Conservation (phyloP, 2,888 invertebrate species). For the Acrocyrtus sp. region DNA sequence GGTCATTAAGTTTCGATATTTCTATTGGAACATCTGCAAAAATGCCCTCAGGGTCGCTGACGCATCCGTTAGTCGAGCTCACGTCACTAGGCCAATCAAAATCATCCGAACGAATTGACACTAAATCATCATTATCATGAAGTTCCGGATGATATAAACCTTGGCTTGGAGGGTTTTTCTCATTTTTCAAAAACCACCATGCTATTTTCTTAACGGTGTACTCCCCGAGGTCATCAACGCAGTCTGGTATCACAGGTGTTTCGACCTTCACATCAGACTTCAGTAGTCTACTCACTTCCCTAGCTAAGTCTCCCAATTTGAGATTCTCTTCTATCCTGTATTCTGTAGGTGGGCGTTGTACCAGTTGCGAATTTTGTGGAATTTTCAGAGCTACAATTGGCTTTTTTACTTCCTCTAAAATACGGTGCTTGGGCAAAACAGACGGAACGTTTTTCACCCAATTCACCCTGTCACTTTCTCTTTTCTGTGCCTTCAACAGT, state of each 20-base stretch:
- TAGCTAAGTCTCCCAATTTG: conserved; percentile 30
- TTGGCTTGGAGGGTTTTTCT: conserved; percentile 33
- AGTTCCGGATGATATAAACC: conserved; percentile 39
- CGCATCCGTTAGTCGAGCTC: conserved; percentile 43
- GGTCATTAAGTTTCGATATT: conserved; percentile 18
- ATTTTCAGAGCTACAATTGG: conserved; percentile 45
- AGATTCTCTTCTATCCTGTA: conserved; percentile 18
- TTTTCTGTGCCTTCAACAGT: conserved; percentile 15
- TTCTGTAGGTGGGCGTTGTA: conserved; percentile 9
- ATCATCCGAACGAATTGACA: conserved; percentile 13
- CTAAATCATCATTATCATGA: conserved; percentile 40
- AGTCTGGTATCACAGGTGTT: conserved; percentile 29
- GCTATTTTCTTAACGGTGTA: conserved; percentile 48
- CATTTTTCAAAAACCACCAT: conserved; percentile 51
- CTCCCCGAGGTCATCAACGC: conserved; percentile 26
- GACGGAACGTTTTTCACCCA: conserved; percentile 43
- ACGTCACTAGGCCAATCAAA: conserved; percentile 35
- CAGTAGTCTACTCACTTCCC: conserved; percentile 39
- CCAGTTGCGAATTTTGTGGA: conserved; percentile 27
- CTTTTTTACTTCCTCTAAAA: conserved; percentile 27
- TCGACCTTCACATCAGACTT: conserved; percentile 23
- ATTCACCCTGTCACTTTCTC: no score
- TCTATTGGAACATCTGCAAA: conserved; percentile 7
- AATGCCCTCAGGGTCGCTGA: conserved; percentile 49
- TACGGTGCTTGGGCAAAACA: conserved; percentile 30